These are phyloP conservation scores for Volucella zonaria DNA, from an alignment of 2,888 invertebrate species.

Conservation along the genomic window DNA sequence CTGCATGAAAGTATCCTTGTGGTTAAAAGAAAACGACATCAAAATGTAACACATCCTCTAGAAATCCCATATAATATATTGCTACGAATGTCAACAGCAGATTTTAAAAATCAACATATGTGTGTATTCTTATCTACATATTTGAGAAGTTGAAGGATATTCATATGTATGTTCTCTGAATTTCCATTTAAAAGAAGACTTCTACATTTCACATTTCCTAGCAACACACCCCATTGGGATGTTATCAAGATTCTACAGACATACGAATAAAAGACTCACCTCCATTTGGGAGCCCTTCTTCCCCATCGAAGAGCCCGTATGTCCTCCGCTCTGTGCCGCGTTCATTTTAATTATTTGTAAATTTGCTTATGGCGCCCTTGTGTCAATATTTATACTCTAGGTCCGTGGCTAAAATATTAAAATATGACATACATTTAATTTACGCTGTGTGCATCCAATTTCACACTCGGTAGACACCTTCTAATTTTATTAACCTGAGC, in stretches of 20 bases:
- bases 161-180: no score
- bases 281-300: conserved; percentile 83
- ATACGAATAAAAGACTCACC: conserved; percentile 77
- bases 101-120: not conserved
- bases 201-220: not conserved
- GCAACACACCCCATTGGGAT: conserved; percentile 4
- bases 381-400: conserved; percentile 30
- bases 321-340: conserved; percentile 82
- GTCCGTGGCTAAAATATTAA: conserved; percentile 13
- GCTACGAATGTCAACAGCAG: conserved; percentile 9
- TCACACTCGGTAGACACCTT: conserved; percentile 51
- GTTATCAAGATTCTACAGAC: conserved; percentile 19
- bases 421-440: conserved; percentile 41
- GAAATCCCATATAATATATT: no score
- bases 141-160: no score
- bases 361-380: conserved; percentile 27
- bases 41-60: not conserved
- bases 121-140: no score
- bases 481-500: conserved; percentile 56
- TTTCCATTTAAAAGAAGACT: not conserved
- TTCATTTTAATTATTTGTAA: conserved; percentile 78
- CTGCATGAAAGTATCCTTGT: not conserved
- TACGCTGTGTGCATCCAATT: conserved; percentile 62
- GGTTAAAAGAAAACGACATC: not conserved
- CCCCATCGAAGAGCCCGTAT: conserved; percentile 81